Base-by-base conservation (phyloP, 2,797 vertebrate species). In the Epinephelus malabaricus region DNA sequence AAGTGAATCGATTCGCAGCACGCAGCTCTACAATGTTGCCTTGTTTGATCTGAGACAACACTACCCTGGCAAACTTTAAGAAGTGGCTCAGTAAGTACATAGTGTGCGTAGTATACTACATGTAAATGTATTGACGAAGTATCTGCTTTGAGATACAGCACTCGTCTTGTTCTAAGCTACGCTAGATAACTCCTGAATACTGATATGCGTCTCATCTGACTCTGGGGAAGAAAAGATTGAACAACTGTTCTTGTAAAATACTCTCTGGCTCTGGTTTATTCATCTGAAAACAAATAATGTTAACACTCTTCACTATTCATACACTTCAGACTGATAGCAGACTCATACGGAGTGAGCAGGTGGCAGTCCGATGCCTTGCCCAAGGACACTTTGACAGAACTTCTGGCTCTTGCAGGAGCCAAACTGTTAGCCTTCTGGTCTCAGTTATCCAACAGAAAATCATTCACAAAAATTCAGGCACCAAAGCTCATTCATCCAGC, bases 361-460 rank as follows among this genome's bases (percentile, higher is more conserved):
- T 14, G 51, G 13, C 3, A 0, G 67, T 50, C 27, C 5, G 1
- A 51, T 5, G 50, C 25, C 62, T 59, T 10, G n/a, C 62, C 38
- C 50, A 68, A 80, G 59, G 55, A 67, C 64, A 70, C 80, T 72
- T 65, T 19, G 49, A 67, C 23, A 46, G 25, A 18, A 19, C 12
- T 54, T 27, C 6, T 63, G 56, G 54, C 19, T 43, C 19, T 18
- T 49, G 50, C 43, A 18, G 14, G n/a, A 9, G 8, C 54, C 12
- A 17, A 6, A 50, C 19, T 18, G 53, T 38, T 21, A 23, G 40
- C 19, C 0, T 4, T 30, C 34, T 38, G 38, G 53, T 45, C 54
- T 72, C 40, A 51, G 21, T 47, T 45, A 5, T 64, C 10, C 56
- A 73, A 13, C 50, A 63, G 6, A 27, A 59, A 62, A 21, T 25